Evolutionary conservation across 2,888 invertebrate species (phyloP).

Genomic region (Drosophila testacea): DNA sequence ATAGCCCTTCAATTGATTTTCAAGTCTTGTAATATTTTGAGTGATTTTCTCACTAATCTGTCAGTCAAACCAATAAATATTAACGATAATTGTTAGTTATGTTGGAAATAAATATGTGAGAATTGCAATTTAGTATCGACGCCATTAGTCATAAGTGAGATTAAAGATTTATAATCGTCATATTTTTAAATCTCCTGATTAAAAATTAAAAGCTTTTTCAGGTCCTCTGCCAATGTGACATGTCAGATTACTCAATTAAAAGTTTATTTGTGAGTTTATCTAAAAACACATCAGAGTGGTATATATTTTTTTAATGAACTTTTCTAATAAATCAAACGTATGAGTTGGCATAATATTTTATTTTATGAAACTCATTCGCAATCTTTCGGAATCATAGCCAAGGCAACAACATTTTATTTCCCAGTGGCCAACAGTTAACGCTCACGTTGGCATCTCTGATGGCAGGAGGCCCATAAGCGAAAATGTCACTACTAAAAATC

Average conservation of each 20-base stretch:
- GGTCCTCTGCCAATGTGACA: neutral
- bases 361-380: slow-evolving; percentile 11
- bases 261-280: slow-evolving; percentile 3
- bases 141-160: neutral
- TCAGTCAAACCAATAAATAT: slow-evolving; percentile 6
- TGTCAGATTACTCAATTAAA: slow-evolving; percentile 14
- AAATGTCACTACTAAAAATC: slow-evolving; percentile 53
- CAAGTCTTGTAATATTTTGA: slow-evolving; percentile 10
- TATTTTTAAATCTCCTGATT: neutral
- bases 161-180: neutral
- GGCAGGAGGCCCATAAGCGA: slow-evolving; percentile 47
- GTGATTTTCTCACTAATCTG: slow-evolving; percentile 8
- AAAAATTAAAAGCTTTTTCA: neutral
- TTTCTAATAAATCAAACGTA: slow-evolving; percentile 18
- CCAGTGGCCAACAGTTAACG: slow-evolving; percentile 41
- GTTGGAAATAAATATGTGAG: neutral
- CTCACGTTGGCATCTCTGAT: slow-evolving; percentile 44
- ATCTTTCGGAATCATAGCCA: slow-evolving; percentile 14
- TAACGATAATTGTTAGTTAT: slow-evolving; percentile 6
- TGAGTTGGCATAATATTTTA: slow-evolving; percentile 4
- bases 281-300: neutral
- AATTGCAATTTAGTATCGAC: neutral
- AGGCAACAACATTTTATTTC: slow-evolving; percentile 35
- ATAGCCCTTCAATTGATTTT: slow-evolving; percentile 19
- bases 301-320: slow-evolving; percentile 21